A percentile compares a stretch with the other conserved stretches of the same genome.
phyloP scores from a whole-genome alignment of 2,113 vertebrate species.

The Malaclemys terrapin region DNA sequence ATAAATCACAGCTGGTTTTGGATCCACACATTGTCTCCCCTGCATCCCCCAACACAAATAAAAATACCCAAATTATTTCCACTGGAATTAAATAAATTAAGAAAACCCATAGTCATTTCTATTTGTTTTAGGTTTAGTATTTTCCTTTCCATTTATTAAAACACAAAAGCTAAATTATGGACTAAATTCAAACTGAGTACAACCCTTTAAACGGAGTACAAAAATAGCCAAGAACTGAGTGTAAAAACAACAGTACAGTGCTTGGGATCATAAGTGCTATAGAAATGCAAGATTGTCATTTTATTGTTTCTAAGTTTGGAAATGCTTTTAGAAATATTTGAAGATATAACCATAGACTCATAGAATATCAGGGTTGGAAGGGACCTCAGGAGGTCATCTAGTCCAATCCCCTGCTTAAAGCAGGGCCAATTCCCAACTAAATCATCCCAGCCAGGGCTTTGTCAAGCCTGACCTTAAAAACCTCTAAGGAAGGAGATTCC shows the following conservation, averaged over 20 bases:
- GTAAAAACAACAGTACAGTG: accelerated
- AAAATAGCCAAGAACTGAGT: background rate
- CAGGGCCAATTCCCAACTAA: too few species aligned
- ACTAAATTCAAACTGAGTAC: background rate
- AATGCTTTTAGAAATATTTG: background rate
- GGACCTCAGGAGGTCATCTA: too few species aligned
- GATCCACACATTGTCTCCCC: background rate
- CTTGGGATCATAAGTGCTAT: accelerated
- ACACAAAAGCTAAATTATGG: background rate
- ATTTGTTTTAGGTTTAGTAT: background rate
- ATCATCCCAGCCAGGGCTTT: too few species aligned
- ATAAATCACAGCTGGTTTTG: background rate
- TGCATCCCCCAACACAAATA: background rate
- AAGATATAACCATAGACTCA: background rate
- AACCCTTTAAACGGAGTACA: background rate
- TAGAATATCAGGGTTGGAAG: too few species aligned
- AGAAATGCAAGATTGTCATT: background rate
- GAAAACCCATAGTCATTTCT: background rate
- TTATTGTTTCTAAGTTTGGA: background rate
- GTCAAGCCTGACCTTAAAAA: too few species aligned
- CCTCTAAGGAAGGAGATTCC: too few species aligned
- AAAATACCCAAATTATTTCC: background rate
- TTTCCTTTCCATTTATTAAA: background rate
- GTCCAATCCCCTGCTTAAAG: too few species aligned
- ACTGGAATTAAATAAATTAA: background rate